A percentile compares a stretch with the other conserved stretches of the same genome.
Evolutionary conservation across 2,113 vertebrate genomes (phyloP).

Genomic region (Lampris incognitus): DNA sequence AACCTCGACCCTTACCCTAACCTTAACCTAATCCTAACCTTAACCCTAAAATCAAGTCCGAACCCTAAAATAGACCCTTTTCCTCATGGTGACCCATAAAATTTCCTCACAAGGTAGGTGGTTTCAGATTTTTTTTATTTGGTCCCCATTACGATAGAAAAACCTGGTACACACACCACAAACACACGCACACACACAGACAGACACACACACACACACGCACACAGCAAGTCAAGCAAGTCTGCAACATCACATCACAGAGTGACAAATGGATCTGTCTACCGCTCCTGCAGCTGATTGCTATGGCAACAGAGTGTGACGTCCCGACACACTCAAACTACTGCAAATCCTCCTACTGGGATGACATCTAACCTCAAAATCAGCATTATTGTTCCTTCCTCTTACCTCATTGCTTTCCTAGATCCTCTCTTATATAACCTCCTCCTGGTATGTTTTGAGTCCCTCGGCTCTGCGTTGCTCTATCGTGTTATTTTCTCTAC

Average conservation of each 20-base stretch:
- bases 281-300: conserved; percentile 22
- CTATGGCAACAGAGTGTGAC: conserved; percentile 22
- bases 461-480: background rate
- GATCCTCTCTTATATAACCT: background rate
- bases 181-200: too few relatives aligned
- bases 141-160: too few relatives aligned
- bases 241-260: conserved; percentile 19
- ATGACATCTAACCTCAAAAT: conserved; percentile 34
- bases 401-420: background rate
- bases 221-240: conserved; percentile 4
- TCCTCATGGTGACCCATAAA: too few relatives aligned
- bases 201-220: background rate
- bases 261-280: conserved; percentile 36
- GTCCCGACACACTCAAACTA: conserved; percentile 6
- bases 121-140: too few relatives aligned
- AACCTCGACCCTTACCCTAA: too few relatives aligned
- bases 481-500: background rate
- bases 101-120: too few relatives aligned
- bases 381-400: conserved; percentile 9
- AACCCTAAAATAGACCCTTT: too few relatives aligned
- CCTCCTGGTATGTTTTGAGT: background rate
- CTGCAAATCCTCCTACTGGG: conserved; percentile 13
- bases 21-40: too few relatives aligned
- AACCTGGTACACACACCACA: too few relatives aligned
- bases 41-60: too few relatives aligned